Conservation (phyloP, 2,888 invertebrate species). For the Hipparchia semele region DNA sequence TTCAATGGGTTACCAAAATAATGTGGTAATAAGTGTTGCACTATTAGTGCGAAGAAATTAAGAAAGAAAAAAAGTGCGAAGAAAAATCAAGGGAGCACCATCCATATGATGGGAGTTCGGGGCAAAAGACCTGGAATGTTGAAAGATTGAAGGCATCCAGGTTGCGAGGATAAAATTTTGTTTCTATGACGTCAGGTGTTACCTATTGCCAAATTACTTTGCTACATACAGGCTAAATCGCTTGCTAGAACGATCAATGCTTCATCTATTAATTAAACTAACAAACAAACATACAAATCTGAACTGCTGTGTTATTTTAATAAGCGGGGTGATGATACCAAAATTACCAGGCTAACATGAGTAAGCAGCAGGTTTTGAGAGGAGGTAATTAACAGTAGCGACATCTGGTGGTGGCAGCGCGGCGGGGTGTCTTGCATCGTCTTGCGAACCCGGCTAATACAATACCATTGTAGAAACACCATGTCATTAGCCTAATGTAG, state of each 20-base stretch:
- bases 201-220: too few species aligned
- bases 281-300: background rate
- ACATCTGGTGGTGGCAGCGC: conserved; percentile 62
- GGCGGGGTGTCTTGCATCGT: conserved; percentile 54
- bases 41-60: too few species aligned
- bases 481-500: background rate
- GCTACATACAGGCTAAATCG: background rate
- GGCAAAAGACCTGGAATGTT: too few species aligned
- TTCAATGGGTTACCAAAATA: too few species aligned
- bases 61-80: too few species aligned
- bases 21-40: too few species aligned
- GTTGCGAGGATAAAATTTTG: too few species aligned
- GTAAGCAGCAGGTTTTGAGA: conserved; percentile 45
- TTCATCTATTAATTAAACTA: background rate
- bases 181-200: too few species aligned
- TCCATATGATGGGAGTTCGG: too few species aligned
- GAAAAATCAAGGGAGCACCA: too few species aligned
- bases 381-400: conserved; percentile 42
- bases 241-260: background rate
- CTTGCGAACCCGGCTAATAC: conserved; percentile 21
- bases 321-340: conserved; percentile 25
- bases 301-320: background rate
- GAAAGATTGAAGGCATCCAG: too few species aligned
- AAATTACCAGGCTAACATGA: conserved; percentile 48
- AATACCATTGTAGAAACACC: conserved; percentile 12